Conservation (phyloP, 2,797 vertebrate genomes). For the Babyrousa celebensis region DNA sequence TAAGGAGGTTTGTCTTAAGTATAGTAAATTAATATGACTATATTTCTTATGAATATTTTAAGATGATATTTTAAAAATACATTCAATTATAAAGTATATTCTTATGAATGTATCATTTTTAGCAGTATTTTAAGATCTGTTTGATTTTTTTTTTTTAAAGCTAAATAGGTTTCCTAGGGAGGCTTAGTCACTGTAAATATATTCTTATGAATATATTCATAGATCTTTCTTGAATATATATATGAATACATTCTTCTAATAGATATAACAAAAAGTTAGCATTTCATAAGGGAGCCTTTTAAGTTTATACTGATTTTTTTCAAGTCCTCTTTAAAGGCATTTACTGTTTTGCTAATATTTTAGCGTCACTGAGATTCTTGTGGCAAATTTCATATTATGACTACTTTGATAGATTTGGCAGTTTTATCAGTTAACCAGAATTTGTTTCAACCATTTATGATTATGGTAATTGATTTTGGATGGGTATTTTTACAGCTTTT, state of each 20-base stretch:
- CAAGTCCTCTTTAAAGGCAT: slow-evolving; percentile 16
- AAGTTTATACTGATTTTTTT: slow-evolving; percentile 16
- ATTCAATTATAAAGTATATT: slow-evolving; percentile 47
- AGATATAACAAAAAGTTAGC: slow-evolving; percentile 37
- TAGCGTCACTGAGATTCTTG: slow-evolving; percentile 1
- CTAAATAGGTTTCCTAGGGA: slow-evolving; percentile 41
- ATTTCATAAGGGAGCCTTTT: slow-evolving; percentile 51
- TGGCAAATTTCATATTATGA: slow-evolving; percentile 15
- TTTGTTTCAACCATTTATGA: slow-evolving; percentile 34
- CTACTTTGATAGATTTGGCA: not conserved
- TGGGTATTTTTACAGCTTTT: slow-evolving; percentile 21
- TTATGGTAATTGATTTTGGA: slow-evolving; percentile 28
- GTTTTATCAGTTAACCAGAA: slow-evolving; percentile 19
- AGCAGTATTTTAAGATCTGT: slow-evolving; percentile 43
- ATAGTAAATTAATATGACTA: slow-evolving; percentile 42
- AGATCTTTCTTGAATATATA: slow-evolving; percentile 37
- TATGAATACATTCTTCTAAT: slow-evolving; percentile 56
- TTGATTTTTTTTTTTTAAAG: slow-evolving; percentile 58
- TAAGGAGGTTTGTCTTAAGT: slow-evolving; percentile 65
- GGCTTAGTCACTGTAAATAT: slow-evolving; percentile 55
- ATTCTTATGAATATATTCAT: slow-evolving; percentile 72
- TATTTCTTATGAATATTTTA: slow-evolving; percentile 40
- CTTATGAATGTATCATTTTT: slow-evolving; percentile 54
- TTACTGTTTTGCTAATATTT: slow-evolving; percentile 73
- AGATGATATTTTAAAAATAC: slow-evolving; percentile 45